phyloP scores from a whole-genome alignment of 2,888 invertebrate genomes.

The Hyposoter dolosus region DNA sequence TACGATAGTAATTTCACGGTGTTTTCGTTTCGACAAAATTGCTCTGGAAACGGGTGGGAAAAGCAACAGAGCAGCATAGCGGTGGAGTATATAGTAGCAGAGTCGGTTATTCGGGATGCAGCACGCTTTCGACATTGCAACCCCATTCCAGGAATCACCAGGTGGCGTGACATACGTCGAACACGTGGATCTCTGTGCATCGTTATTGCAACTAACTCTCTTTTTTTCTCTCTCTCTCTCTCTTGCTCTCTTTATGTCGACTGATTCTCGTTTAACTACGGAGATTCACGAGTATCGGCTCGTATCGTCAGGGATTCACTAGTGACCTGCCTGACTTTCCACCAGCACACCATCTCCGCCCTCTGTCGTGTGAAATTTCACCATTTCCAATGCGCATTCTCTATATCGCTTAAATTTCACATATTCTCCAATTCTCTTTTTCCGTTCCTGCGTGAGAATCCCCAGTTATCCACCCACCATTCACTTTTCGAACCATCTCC shows the following conservation, averaged over 20 bases:
- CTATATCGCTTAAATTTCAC: constrained; percentile 12
- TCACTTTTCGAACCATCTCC: constrained; percentile 2
- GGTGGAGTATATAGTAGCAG: constrained; percentile 1
- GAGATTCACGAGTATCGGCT: constrained; percentile 47
- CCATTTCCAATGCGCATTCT: constrained; percentile 39
- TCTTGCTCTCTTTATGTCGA: constrained; percentile 9
- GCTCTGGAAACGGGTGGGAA: constrained; percentile 65
- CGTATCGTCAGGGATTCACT: constrained; percentile 55
- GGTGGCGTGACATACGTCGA: constrained; percentile 57
- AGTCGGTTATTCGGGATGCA: constrained; percentile 41
- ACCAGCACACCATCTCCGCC: neutral
- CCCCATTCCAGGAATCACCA: constrained; percentile 36
- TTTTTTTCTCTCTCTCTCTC: neutral
- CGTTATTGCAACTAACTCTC: constrained; percentile 55
- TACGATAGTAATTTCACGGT: constrained; percentile 72
- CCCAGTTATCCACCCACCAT: neutral
- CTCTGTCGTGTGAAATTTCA: constrained; percentile 42
- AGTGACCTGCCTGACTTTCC: constrained; percentile 47
- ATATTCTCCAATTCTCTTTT: constrained; percentile 15
- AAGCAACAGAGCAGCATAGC: constrained; percentile 39
- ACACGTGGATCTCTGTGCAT: constrained; percentile 53
- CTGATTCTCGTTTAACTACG: constrained; percentile 41
- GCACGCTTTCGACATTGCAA: constrained; percentile 49
- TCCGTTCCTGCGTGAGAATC: neutral
- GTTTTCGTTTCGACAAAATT: constrained; percentile 70